Evolutionary conservation across 1,140 invertebrate genomes (phyloP).

Genomic region (Pinna nobilis): DNA sequence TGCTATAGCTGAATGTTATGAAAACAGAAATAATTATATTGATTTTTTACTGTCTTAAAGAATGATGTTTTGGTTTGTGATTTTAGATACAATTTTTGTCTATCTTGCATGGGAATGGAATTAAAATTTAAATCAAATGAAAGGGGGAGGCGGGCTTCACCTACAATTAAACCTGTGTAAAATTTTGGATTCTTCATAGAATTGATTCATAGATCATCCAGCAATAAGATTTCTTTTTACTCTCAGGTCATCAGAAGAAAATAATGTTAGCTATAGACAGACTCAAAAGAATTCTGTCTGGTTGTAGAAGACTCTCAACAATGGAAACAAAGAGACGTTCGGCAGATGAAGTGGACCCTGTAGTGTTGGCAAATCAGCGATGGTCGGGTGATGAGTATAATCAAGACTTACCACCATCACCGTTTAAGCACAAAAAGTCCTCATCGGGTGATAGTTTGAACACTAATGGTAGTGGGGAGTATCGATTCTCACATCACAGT

Average conservation of each 20-base stretch:
- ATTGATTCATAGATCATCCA: too few species aligned
- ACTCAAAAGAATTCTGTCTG: conserved; percentile 88
- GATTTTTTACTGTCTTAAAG: too few species aligned
- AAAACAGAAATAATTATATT: too few species aligned
- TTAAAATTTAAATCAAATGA: too few species aligned
- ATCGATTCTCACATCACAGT: conserved; percentile 17
- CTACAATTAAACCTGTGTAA: too few species aligned
- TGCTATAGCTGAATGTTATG: too few species aligned
- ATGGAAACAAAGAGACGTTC: conserved; percentile 54
- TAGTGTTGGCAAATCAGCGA: conserved; percentile 51
- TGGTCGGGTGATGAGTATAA: conserved; percentile 61
- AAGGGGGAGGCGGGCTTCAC: too few species aligned
- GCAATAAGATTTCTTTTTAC: conserved; percentile 76
- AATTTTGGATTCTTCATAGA: too few species aligned
- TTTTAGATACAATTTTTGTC: too few species aligned
- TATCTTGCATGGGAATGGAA: too few species aligned
- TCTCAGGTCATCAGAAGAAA: conserved; percentile 98
- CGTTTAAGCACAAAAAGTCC: conserved; percentile 60
- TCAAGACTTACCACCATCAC: conserved; percentile 36
- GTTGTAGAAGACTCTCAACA: conserved; percentile 61
- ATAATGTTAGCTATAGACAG: conserved; percentile 97
- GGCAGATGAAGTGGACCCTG: conserved; percentile 57
- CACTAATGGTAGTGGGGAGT: conserved; percentile 67
- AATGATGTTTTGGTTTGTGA: too few species aligned
- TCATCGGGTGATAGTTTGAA: conserved; percentile 69